Base-by-base conservation (phyloP, 2,888 invertebrate species). In the Meiosimyza platycephala region DNA sequence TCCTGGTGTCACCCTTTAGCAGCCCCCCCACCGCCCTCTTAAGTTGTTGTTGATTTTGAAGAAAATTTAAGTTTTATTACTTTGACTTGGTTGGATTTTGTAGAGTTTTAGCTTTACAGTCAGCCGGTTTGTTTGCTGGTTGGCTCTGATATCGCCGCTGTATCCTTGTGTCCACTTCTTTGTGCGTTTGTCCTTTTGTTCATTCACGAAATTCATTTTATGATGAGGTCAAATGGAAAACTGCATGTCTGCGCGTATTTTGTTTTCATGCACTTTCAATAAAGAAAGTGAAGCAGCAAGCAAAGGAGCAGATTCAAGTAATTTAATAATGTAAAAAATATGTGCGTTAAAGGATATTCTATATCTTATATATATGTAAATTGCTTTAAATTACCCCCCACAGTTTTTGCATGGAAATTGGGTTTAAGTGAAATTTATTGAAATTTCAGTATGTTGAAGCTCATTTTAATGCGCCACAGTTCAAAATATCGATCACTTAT, bases 111-210 rank as follows among this genome's bases (percentile, higher is more conserved):
- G 9, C 11, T 18, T 6, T n/a, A 47, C 52, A 57, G 15, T 13
- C 51, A 13, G 51, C 28, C 18, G 52, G 18, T 64, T 48, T 50
- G 40, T 11, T 15, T 40, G 47, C 12, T 48, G 11, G 16, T 22
- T 2, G 13, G 15, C 50, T 50, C n/a, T 15, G 65, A 33, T 66
- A 18, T 11, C 33, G 3, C 15, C 57, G 3, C 15, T 50, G 9
- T 68, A 15, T 48, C 13, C 22, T 13, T 59, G 50, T 59, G 3
- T 59, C 22, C 15, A 2, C 33, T 28, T 51, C n/a, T 28, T 65
- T n/a, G n/a, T 18, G 11, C 33, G 18, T 15, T 59, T n/a, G 59
- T 48, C 57, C 59, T 89, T 71, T 73, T 76, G 63, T 69, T 66
- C 71, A 73, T 73, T 73, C 73, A 73, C 65, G 3, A 55, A 57